Evolutionary conservation across 2,797 vertebrate genomes (phyloP).

Genomic region (Macropus fuliginosus): DNA sequence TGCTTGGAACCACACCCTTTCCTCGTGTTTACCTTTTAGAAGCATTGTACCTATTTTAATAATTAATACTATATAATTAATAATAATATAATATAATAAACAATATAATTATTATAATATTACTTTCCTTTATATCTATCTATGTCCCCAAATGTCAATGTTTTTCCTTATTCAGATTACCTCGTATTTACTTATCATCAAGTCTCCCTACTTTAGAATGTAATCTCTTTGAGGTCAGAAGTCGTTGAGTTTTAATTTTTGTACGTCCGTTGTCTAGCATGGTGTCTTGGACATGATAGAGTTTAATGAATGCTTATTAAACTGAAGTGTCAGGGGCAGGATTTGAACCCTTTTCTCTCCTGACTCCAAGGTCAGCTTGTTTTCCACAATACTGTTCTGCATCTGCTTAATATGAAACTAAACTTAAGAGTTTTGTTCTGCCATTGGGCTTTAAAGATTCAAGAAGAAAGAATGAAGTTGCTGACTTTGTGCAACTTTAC

Average conservation of each 20-base stretch:
- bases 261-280: background rate
- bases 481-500: background rate
- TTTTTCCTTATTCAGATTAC: constrained; percentile 7
- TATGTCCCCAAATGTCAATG: background rate
- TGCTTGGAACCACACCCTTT: background rate
- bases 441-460: background rate
- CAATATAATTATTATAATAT: too few species aligned
- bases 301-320: background rate
- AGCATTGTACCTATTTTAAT: background rate
- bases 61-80: too few species aligned
- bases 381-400: background rate
- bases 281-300: background rate
- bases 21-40: background rate
- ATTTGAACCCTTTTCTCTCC: background rate
- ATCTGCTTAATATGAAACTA: background rate
- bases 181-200: background rate
- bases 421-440: background rate
- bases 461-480: background rate
- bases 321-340: background rate
- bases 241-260: background rate
- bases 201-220: background rate
- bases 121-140: background rate
- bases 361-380: background rate
- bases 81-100: too few species aligned
- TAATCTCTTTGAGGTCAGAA: background rate